A percentile compares a stretch with the other conserved stretches of the same genome.
Conservation (phyloP, 2,797 vertebrate genomes). For the Yasuhikotakia modesta region DNA sequence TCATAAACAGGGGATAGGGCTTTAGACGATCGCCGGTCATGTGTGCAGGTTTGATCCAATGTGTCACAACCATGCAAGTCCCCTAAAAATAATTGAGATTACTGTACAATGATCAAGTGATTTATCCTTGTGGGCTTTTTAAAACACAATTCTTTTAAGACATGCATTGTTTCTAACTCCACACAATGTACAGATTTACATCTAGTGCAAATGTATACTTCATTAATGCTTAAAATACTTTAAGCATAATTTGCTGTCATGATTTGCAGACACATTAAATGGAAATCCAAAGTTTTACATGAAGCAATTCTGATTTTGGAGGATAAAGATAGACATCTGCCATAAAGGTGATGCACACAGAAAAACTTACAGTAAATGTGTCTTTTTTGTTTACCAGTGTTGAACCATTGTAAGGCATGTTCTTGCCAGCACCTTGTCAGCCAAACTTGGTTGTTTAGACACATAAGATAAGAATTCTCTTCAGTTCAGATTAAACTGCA, state of each 20-base stretch:
- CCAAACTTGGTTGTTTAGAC: constrained; percentile 48
- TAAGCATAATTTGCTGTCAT: constrained; percentile 8
- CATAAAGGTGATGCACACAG: constrained; percentile 74
- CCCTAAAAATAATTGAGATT: constrained; percentile 99
- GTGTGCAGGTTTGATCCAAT: constrained; percentile 89
- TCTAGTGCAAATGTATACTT: constrained; percentile 72
- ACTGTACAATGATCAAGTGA: constrained; percentile 90
- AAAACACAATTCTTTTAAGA: constrained; percentile 41
- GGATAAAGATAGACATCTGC: constrained; percentile 68
- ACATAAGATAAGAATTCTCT: constrained; percentile 61
- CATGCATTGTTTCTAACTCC: constrained; percentile 62
- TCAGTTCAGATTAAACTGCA: constrained; percentile 58
- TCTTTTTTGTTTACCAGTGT: constrained; percentile 75
- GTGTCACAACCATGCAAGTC: constrained; percentile 97
- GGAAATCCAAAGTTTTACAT: constrained; percentile 35
- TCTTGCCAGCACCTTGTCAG: constrained; percentile 62
- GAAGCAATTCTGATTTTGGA: constrained; percentile 46
- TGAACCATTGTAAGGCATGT: constrained; percentile 68
- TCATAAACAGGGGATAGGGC: constrained; percentile 97
- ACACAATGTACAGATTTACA: constrained; percentile 64
- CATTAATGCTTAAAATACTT: constrained; percentile 21
- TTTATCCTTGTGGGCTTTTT: constrained; percentile 53
- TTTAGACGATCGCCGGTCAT: constrained; percentile 86
- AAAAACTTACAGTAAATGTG: constrained; percentile 67
- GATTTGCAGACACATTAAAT: constrained; percentile 31